These are phyloP conservation scores for Anthoptus insignis DNA, from an alignment of 2,888 invertebrate species.

Conservation along the genomic window DNA sequence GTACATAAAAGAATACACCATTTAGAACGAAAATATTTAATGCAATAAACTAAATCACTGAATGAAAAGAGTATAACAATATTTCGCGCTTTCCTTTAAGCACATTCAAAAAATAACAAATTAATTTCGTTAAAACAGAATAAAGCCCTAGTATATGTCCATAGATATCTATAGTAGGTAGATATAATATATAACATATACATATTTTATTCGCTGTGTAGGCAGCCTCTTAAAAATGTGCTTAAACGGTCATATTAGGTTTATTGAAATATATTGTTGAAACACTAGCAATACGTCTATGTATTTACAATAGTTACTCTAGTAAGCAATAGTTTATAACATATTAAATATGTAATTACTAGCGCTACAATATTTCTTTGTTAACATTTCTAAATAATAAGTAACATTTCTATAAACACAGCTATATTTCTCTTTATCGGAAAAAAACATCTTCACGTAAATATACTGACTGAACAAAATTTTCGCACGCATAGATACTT, in stretches of 20 bases:
- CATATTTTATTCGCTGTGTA: slow-evolving; percentile 77
- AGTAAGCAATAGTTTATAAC: too few species aligned
- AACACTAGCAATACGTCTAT: too few species aligned
- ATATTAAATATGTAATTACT: neutral
- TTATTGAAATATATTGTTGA: neutral
- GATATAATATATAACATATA: too few species aligned
- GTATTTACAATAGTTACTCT: too few species aligned
- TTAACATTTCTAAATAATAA: neutral
- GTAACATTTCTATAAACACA: neutral
- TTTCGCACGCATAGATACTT: too few species aligned
- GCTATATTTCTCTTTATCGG: neutral
- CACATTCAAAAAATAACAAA: slow-evolving; percentile 72
- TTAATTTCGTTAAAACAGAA: slow-evolving; percentile 67
- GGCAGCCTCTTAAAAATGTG: slow-evolving; percentile 67
- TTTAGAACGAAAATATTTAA: slow-evolving; percentile 78
- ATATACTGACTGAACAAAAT: too few species aligned
- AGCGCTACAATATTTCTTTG: neutral
- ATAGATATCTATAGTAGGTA: slow-evolving; percentile 44
- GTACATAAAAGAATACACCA: slow-evolving; percentile 55
- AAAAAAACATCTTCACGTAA: too few species aligned
- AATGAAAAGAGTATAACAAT: slow-evolving; percentile 75
- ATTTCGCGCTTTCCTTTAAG: slow-evolving; percentile 68
- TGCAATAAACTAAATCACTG: slow-evolving; percentile 81
- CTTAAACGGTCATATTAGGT: slow-evolving; percentile 7
- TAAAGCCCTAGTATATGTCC: slow-evolving; percentile 62